Percentiles rank a stretch among this genome's conserved stretches.
phyloP scores from a whole-genome alignment of 1,140 invertebrate species.

The Aleiodes sp. region DNA sequence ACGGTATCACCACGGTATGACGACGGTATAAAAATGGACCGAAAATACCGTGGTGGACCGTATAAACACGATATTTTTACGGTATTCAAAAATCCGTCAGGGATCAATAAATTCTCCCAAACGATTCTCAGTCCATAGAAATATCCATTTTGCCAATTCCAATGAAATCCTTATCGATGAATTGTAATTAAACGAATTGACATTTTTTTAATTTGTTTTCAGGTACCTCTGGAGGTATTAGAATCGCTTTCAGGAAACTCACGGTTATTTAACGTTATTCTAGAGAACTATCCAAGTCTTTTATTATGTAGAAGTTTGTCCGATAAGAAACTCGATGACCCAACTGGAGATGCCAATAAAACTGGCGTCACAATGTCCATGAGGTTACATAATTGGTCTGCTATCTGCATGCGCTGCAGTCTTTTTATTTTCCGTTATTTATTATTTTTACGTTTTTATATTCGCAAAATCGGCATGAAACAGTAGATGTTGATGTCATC shows the following conservation, averaged over 20 bases:
- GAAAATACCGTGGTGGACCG: too few relatives aligned
- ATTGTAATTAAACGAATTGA: too few relatives aligned
- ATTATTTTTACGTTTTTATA: constrained; percentile 5
- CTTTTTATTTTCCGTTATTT: constrained; percentile 36
- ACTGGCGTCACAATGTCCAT: constrained; percentile 71
- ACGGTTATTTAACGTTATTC: constrained; percentile 74
- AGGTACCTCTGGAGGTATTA: constrained; percentile 73
- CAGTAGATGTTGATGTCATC: too few relatives aligned
- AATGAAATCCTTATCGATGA: too few relatives aligned
- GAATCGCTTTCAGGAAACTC: constrained; percentile 73
- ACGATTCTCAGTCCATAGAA: too few relatives aligned
- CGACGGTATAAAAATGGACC: too few relatives aligned
- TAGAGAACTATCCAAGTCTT: constrained; percentile 78
- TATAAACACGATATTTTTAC: too few relatives aligned
- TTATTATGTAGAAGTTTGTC: constrained; percentile 72
- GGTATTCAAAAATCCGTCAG: too few relatives aligned
- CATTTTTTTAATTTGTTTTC: too few relatives aligned
- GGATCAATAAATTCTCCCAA: too few relatives aligned
- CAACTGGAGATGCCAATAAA: constrained; percentile 57
- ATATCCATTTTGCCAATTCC: too few relatives aligned
- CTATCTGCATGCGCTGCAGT: constrained; percentile 43
- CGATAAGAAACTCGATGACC: constrained; percentile 69
- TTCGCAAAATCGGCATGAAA: neutral
- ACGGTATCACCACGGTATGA: too few relatives aligned
- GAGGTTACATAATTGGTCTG: constrained; percentile 57